Percentiles rank a stretch among this genome's conserved stretches.
Conservation (phyloP, 2,888 invertebrate species). For the Ichneumon xanthorius region DNA sequence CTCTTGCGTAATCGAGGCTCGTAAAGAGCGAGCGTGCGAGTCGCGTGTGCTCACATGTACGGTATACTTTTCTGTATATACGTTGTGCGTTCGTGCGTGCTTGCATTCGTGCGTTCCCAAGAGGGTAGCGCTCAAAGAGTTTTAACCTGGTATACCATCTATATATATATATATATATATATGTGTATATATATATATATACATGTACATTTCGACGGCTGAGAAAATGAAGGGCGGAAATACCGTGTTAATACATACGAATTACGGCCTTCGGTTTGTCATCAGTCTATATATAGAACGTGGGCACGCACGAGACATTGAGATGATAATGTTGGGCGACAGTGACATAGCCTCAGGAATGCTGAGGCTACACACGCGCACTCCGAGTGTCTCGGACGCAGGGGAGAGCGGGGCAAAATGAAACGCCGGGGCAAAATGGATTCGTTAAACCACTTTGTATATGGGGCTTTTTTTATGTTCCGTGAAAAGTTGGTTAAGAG, state of each 20-base stretch:
- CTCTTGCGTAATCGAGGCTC: conserved; percentile 63
- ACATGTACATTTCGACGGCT: not conserved
- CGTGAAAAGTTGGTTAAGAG: no score
- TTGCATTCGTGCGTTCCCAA: conserved; percentile 34
- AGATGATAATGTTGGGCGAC: conserved; percentile 80
- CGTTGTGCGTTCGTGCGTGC: conserved; percentile 34
- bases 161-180: conserved; percentile 14
- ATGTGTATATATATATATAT: no score
- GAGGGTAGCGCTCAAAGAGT: conserved; percentile 29
- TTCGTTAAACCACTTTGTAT: no score
- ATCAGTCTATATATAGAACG: conserved; percentile 47
- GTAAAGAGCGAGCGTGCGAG: conserved; percentile 55
- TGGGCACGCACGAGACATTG: conserved; percentile 74
- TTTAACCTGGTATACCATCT: conserved; percentile 12
- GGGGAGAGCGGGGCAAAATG: no score
- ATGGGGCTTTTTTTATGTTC: no score
- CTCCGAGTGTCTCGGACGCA: conserved; percentile 27
- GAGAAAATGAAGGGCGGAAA: not conserved
- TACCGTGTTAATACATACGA: not conserved
- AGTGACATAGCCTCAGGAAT: conserved; percentile 80
- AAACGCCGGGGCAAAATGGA: no score
- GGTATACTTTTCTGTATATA: conserved; percentile 5
- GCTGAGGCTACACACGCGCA: conserved; percentile 65
- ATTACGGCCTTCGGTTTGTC: not conserved
- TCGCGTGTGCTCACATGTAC: conserved; percentile 37